Evolutionary conservation across 2,888 invertebrate species (phyloP), one percentile per base, ranked within the genome.

Genomic region (Asteroscopus sphinx): DNA sequence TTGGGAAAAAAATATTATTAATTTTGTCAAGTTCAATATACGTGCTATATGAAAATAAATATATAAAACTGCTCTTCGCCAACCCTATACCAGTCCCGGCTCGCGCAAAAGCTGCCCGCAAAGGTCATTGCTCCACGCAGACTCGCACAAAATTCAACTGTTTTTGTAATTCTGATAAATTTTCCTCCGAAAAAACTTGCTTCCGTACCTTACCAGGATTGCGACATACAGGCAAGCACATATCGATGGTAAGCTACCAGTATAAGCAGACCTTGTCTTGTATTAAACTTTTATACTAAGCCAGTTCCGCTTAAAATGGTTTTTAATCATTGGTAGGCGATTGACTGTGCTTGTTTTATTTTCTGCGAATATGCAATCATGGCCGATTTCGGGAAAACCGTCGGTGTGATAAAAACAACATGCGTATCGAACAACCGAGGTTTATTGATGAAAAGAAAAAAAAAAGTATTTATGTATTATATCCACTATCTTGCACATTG

Each of bases 81-180:
- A 59, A 36, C 60, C 68, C 70, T 69, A 45, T 3, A 2, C 6
- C 2, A 47, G 12, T 8, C 15, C 7, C 42, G 35, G 39, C 30
- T 33, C 42, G 42, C 47, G 26, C 70, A 68, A 68, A 68, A 68
- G 70, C 56, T 8, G 26, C 42, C 26, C 33, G 7, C 6, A 4
- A 17, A 56, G 72, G 64, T 72, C 71, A 36, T 44, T 46, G 71
- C 68, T 49, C 71, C 37, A 54, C 45, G 12, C 46, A 47, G 42
- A 40, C 47, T 37, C 52, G 56, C 37, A 63, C 49, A 52, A 70
- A 71, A 58, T 65, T 68, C 65, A 56, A 60, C 68, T 58, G 52
- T 46, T 63, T 59, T 63, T 59, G 51, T 65, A 65, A 64, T 71
- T 64, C 69, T 45, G 35, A 72, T 70, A 60, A 73, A 70, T 48